A percentile compares a stretch with the other conserved stretches of the same genome.
phyloP scores from a whole-genome alignment of 2,113 vertebrate genomes.

The Mus spicilegus region DNA sequence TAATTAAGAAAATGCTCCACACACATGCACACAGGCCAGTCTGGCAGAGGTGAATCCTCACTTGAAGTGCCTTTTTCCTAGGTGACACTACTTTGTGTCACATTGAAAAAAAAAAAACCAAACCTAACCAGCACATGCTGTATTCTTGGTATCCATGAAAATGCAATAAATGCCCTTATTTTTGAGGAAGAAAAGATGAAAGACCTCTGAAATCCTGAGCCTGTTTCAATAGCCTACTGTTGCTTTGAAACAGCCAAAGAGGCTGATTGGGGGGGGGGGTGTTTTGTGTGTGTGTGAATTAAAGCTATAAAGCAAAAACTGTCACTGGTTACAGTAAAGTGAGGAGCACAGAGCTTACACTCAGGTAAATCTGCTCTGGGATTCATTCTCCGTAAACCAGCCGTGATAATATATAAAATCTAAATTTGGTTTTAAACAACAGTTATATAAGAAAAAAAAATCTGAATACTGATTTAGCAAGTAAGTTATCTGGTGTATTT shows the following conservation, averaged over 20 bases:
- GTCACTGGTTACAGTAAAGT: not conserved
- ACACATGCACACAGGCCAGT: not conserved
- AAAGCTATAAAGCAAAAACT: not conserved
- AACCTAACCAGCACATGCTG: not conserved
- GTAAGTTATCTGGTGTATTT: not conserved
- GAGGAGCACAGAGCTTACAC: not conserved
- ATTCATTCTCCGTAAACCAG: slow-evolving; percentile 34
- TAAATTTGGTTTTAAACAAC: slow-evolving; percentile 13
- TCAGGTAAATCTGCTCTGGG: not conserved
- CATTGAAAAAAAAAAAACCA: not conserved
- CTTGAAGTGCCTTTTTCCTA: not conserved
- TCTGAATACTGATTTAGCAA: slow-evolving; percentile 4
- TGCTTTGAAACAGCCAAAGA: not conserved
- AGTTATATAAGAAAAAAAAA: not conserved
- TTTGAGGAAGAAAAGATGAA: not conserved
- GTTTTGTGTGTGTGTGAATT: not conserved
- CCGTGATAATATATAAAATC: not conserved
- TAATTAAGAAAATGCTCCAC: not conserved
- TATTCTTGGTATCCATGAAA: not conserved
- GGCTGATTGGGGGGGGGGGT: not conserved
- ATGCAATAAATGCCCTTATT: not conserved
- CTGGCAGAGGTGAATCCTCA: not conserved
- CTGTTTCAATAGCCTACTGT: not conserved
- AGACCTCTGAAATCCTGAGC: not conserved
- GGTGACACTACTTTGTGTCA: not conserved